Conservation (phyloP, 2,888 invertebrate genomes). For the Lepidocyrtinus sp. region DNA sequence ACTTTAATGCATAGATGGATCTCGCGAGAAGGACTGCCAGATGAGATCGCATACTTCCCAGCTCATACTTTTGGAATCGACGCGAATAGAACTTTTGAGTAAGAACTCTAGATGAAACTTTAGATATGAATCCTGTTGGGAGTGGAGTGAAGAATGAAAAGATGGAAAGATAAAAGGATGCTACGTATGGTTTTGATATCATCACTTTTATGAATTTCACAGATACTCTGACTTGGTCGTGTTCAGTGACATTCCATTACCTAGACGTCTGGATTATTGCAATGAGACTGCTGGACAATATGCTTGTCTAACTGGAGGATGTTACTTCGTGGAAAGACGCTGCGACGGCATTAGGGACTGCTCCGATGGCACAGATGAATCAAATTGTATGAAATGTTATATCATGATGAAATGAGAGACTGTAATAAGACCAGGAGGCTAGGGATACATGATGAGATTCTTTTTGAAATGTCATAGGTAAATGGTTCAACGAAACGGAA, state of each 20-base stretch:
- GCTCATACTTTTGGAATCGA: conserved; percentile 93
- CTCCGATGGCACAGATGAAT: conserved; percentile 88
- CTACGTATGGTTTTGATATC: background rate
- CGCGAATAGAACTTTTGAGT: conserved; percentile 94
- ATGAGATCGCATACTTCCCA: conserved; percentile 88
- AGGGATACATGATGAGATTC: too few relatives aligned
- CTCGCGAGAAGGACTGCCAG: conserved; percentile 88
- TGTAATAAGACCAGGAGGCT: too few relatives aligned
- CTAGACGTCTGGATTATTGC: conserved; percentile 80
- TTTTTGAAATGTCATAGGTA: conserved; percentile 73
- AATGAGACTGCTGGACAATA: conserved; percentile 82
- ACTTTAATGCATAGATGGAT: conserved; percentile 88
- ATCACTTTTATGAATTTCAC: conserved; percentile 53
- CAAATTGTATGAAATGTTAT: conserved; percentile 78
- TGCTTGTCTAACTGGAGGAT: conserved; percentile 84
- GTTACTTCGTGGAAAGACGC: conserved; percentile 82
- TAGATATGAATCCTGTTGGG: conserved; percentile 1
- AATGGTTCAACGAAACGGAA: conserved; percentile 79
- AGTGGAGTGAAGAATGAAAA: conserved; percentile 5
- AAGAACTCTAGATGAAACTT: conserved; percentile 66
- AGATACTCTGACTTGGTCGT: conserved; percentile 85
- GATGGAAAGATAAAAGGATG: too few relatives aligned
- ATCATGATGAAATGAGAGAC: too few relatives aligned
- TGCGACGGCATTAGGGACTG: conserved; percentile 88
- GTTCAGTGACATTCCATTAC: conserved; percentile 89